Evolutionary conservation across 2,888 invertebrate genomes (phyloP).

Genomic region (Pseudococcus longispinus): DNA sequence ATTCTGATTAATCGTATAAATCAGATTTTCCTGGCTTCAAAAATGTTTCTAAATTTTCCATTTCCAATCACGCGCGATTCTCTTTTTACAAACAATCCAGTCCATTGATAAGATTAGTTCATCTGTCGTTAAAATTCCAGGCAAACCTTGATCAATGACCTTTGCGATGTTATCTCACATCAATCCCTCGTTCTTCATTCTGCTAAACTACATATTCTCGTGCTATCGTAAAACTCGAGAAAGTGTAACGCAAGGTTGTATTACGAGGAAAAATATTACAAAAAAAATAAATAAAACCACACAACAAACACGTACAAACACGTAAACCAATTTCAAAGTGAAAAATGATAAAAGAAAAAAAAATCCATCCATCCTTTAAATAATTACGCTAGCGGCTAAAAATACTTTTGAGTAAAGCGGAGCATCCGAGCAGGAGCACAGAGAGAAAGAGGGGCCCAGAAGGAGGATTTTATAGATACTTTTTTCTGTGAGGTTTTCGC

Average conservation of each 20-base stretch:
- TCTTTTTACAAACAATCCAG: too few relatives aligned
- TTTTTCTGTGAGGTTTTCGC: conserved; percentile 13
- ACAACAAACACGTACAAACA: background rate
- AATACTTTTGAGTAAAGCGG: conserved; percentile 38
- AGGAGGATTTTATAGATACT: conserved; percentile 1
- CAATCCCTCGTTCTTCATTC: background rate
- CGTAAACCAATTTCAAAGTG: background rate
- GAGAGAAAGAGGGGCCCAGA: background rate
- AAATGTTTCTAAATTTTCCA: too few relatives aligned
- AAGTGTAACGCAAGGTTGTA: background rate
- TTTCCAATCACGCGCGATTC: too few relatives aligned
- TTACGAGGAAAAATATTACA: background rate
- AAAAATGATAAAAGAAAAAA: background rate
- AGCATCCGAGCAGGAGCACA: background rate
- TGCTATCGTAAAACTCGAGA: background rate
- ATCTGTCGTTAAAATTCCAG: background rate
- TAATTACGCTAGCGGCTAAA: conserved; percentile 25
- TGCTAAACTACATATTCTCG: background rate
- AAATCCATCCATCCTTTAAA: background rate
- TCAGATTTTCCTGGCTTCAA: too few relatives aligned
- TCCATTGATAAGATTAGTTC: background rate
- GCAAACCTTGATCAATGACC: background rate
- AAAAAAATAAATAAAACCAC: background rate
- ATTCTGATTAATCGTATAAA: too few relatives aligned
- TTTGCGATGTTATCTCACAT: background rate